phyloP scores from a whole-genome alignment of 2,113 vertebrate genomes.

The Macquaria australasica region DNA sequence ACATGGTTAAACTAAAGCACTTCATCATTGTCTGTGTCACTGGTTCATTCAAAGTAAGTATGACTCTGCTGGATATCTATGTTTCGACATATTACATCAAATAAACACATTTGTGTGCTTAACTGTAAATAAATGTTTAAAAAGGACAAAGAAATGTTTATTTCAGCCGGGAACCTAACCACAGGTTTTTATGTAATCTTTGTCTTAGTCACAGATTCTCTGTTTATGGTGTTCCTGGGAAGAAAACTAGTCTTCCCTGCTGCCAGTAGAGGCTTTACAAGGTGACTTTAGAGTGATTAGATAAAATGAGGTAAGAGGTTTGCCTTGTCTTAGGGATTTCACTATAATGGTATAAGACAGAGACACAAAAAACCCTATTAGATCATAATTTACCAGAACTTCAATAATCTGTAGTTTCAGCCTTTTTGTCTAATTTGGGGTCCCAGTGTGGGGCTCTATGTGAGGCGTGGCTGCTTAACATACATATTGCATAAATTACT shows the following conservation, averaged over 20 bases:
- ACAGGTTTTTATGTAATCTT: conserved; percentile 40
- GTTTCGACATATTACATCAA: conserved; percentile 29
- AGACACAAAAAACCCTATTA: conserved; percentile 8
- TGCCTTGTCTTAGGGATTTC: conserved; percentile 34
- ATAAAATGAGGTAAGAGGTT: conserved; percentile 33
- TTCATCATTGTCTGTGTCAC: conserved; percentile 37
- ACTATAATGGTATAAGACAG: conserved; percentile 27
- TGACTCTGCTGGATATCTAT: conserved; percentile 32
- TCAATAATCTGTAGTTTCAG: conserved; percentile 17
- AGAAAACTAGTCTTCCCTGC: conserved; percentile 26
- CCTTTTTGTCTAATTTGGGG: conserved; percentile 39
- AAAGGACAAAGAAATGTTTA: conserved; percentile 49
- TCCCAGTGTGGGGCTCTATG: conserved; percentile 20
- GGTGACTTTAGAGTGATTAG: conserved; percentile 39
- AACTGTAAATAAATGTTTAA: conserved; percentile 47
- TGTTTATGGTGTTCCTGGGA: conserved; percentile 61
- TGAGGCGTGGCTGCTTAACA: conserved; percentile 13
- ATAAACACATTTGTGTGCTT: conserved; percentile 44
- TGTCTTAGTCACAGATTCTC: conserved; percentile 54
- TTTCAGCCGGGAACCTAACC: conserved; percentile 45
- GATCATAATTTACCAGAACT: conserved; percentile 29
- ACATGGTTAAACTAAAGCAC: conserved; percentile 33
- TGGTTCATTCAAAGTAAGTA: conserved; percentile 35
- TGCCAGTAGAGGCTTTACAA: conserved; percentile 50
- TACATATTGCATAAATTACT: conserved; percentile 39